Evolutionary conservation across 2,888 invertebrate species (phyloP), one percentile per base, ranked within the genome.

Genomic region (Sericinus montela): DNA sequence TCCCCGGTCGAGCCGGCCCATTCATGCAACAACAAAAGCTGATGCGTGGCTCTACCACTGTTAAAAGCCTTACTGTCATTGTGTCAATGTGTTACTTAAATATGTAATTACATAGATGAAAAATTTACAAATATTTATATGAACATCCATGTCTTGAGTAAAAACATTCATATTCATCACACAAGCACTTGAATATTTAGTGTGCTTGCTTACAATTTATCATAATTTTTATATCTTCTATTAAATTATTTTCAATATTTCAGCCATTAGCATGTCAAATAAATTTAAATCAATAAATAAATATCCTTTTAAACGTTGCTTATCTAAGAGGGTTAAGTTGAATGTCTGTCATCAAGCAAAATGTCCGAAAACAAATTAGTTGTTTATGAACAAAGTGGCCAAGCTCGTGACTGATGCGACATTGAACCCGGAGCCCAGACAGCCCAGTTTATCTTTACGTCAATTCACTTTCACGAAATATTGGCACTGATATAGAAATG

Each of bases 341-440:
- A 66, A 63, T 67, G 72, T 74, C 73, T 79, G 63, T 68, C 71
- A 69, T 77, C 79, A 77, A 72, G 66, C 64, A 69, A 75, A 75
- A 75, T 73, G 68, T 72, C 68, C 71, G 79, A 79, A 80, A 80
- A 49, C 75, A 79, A 83, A 81, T 81, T 74, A 73, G 74, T 74
- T 77, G 77, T 76, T 56, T 76, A 75, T 73, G 70, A 74, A 71
- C 72, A 75, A 81, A 84, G 82, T 79, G 83, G 79, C 63, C 74
- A 62, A 57, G 74, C 67, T 84, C 87, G 87, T 87, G 87, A 86
- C 84, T 75, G 71, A 63, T 56, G 63, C 69, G 74, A 57, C 74
- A 67, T 68, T 79, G 77, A 77, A 75, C 72, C 72, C 70, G 64
- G 62, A 66, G 60, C 60, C 59, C 59, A 64, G 60, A 64, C 66